Evolutionary conservation across 2,113 vertebrate genomes (phyloP), one percentile per base, ranked within the genome.

Genomic region (Craseonycteris thonglongyai): DNA sequence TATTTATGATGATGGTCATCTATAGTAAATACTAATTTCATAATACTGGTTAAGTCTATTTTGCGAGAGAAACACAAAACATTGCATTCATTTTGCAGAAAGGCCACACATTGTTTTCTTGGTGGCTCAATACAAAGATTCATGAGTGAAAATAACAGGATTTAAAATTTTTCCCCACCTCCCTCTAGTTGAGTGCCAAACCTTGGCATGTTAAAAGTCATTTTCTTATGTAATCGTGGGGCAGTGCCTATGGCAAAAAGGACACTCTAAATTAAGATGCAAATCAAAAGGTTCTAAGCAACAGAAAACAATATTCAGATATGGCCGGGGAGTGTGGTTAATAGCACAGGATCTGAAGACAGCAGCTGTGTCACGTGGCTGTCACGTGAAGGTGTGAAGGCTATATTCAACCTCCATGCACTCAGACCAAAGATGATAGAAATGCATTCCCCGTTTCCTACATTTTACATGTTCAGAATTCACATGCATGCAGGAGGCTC

Each of bases 351-450:
- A 49, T 56, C 40, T 26, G 58, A 78, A 28, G 33, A n/a, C 0
- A 19, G 33, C 38, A 61, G 22, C 42, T 38, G 4, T 30, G n/a
- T 56, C 47, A 30, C 9, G 14, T 24, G 26, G 15, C 51, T 12
- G 21, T 47, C 33, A 14, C 6, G 0, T 45, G 66, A 28, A 66
- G 16, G 65, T 6, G 10, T 33, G 51, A 59, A 65, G 66, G 35
- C 9, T 21, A 1, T 10, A 1, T 10, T 69, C 63, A 47, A 49
- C 11, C 16, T 3, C 26, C 1, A 0, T 0, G 9, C 40, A 16
- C 1, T 65, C 59, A 33, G 30, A 68, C 30, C 33, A 12, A 0
- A 6, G 61, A 18, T 38, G 42, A 47, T 3, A 28, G 54, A 6
- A 66, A 61, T 26, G 11, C 15, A 13, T 13, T 40, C 9, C 14